Conservation (phyloP, 2,113 vertebrate genomes). For the Hemiprocne comata region DNA sequence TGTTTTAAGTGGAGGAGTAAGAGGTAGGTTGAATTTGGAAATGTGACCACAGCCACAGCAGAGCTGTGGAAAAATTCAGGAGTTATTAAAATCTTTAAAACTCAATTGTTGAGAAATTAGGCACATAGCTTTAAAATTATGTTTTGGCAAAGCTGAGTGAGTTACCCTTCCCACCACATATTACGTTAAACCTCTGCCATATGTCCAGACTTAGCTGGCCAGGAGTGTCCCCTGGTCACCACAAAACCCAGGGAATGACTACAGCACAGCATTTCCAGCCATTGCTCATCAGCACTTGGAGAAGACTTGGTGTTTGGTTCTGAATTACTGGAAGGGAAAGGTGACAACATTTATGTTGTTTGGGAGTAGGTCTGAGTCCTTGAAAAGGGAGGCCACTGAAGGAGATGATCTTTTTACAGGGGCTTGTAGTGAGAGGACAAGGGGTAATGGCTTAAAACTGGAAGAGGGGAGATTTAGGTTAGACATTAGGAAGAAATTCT, state of each 20-base stretch:
- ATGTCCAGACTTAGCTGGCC: background rate
- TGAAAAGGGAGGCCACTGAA: background rate
- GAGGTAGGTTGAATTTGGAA: conserved; percentile 51
- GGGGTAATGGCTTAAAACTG: too few relatives aligned
- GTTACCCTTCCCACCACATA: background rate
- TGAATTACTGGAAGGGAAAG: background rate
- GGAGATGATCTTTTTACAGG: background rate
- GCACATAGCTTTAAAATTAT: background rate
- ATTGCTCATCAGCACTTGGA: background rate
- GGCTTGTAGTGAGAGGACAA: too few relatives aligned
- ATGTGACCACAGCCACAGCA: conserved; percentile 11
- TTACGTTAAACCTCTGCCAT: background rate
- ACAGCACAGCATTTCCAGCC: background rate
- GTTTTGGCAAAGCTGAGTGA: conserved; percentile 10
- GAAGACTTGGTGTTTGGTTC: background rate
- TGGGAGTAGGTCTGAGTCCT: background rate
- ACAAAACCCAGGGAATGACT: background rate
- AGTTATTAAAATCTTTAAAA: conserved; percentile 51
- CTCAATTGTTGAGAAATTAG: conserved; percentile 54
- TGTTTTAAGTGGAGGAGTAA: conserved; percentile 46
- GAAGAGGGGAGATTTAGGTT: too few relatives aligned
- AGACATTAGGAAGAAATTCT: too few relatives aligned
- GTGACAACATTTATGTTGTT: background rate
- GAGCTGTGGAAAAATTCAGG: conserved; percentile 58
- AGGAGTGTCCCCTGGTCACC: background rate